A percentile compares a stretch with the other conserved stretches of the same genome.
These are phyloP conservation scores for Thaumatotibia leucotreta DNA, from an alignment of 1,140 invertebrate species.

Conservation along the genomic window DNA sequence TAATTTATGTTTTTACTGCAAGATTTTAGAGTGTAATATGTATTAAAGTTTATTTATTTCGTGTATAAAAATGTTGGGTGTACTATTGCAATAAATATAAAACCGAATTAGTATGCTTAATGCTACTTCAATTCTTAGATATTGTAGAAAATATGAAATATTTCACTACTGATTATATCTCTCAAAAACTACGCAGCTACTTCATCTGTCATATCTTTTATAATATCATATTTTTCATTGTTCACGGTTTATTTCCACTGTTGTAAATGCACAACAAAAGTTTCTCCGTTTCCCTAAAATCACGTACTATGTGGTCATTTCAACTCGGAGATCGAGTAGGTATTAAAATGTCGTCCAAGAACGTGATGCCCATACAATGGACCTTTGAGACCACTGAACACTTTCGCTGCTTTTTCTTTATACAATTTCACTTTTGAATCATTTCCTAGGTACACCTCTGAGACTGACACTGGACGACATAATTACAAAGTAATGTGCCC, in stretches of 20 bases:
- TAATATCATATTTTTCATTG: not conserved
- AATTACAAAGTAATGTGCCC: slow-evolving; percentile 23
- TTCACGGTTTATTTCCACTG: not conserved
- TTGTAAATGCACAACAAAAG: not conserved
- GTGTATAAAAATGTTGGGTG: too few relatives aligned
- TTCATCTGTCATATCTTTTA: too few relatives aligned
- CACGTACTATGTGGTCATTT: slow-evolving; percentile 21
- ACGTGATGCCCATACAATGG: slow-evolving; percentile 61
- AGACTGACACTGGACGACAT: slow-evolving; percentile 22
- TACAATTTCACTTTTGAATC: slow-evolving; percentile 65
- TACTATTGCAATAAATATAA: too few relatives aligned
- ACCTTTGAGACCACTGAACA: slow-evolving; percentile 45
- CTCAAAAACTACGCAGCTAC: too few relatives aligned
- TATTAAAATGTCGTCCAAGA: slow-evolving; percentile 42
- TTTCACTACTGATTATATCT: too few relatives aligned
- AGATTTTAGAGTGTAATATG: too few relatives aligned
- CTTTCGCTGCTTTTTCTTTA: slow-evolving; percentile 69
- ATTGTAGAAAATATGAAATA: too few relatives aligned
- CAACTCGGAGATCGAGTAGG: slow-evolving; percentile 44
- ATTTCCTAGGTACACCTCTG: slow-evolving; percentile 28
- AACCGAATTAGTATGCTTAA: too few relatives aligned
- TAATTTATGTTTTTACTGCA: too few relatives aligned
- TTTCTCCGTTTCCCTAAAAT: slow-evolving; percentile 4
- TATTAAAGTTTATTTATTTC: too few relatives aligned
- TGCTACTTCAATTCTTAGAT: too few relatives aligned